Evolutionary conservation across 2,888 invertebrate genomes (phyloP).

Genomic region (Pherbina coryleti): DNA sequence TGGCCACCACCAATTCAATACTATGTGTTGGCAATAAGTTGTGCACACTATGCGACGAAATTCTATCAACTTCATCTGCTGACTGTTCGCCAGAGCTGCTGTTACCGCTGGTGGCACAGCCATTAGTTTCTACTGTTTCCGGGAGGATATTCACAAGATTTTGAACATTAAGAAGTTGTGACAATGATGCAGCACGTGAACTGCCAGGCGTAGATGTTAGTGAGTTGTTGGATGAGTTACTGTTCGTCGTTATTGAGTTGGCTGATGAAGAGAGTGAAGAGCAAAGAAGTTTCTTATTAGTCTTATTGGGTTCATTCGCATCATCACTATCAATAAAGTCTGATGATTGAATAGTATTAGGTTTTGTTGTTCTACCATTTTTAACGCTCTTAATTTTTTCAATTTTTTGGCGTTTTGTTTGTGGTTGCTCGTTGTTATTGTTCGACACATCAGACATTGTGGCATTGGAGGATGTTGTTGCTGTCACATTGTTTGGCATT

Average conservation of each 20-base stretch:
- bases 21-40: slow-evolving; percentile 54
- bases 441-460: slow-evolving; percentile 36
- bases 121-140: slow-evolving; percentile 41
- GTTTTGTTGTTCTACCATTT: slow-evolving; percentile 42
- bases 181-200: slow-evolving; percentile 60
- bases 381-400: slow-evolving; percentile 65
- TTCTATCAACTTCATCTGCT: slow-evolving; percentile 65
- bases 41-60: slow-evolving; percentile 52
- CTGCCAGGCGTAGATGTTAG: slow-evolving; percentile 61
- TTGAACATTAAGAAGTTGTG: slow-evolving; percentile 60
- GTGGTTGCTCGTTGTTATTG: slow-evolving; percentile 77
- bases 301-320: slow-evolving; percentile 45
- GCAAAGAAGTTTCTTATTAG: slow-evolving; percentile 51
- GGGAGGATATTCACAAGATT: slow-evolving; percentile 58
- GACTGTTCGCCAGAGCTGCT: slow-evolving; percentile 42
- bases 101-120: slow-evolving; percentile 34
- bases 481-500: slow-evolving; percentile 25
- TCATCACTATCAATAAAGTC: slow-evolving; percentile 55
- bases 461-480: slow-evolving; percentile 26
- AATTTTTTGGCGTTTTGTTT: slow-evolving; percentile 85
- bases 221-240: slow-evolving; percentile 59
- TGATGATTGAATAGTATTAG: slow-evolving; percentile 50
- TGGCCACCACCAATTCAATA: slow-evolving; percentile 21
- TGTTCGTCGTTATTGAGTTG: slow-evolving; percentile 57
- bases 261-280: slow-evolving; percentile 62